Evolutionary conservation across 1,140 invertebrate genomes (phyloP), one percentile per base, ranked within the genome.

Genomic region (Sesamia nonagrioides): DNA sequence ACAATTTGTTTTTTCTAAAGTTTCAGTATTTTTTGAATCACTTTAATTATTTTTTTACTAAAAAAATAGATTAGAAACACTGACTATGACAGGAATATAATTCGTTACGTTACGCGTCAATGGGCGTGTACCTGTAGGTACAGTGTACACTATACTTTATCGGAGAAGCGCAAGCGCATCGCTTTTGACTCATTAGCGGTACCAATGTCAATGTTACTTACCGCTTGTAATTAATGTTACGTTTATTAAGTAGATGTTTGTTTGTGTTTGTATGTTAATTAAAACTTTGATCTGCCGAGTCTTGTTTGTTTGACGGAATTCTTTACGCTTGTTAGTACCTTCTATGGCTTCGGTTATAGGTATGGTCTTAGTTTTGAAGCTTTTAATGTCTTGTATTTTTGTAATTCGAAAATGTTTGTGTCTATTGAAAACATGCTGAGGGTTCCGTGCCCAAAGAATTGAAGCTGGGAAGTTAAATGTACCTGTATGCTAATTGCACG

Each of bases 121-220:
- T 54, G 50, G 21, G 5, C 50, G 68, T 54, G 35, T n/a, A n/a
- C n/a, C n/a, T n/a, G n/a, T n/a, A n/a, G n/a, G n/a, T n/a, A n/a
- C n/a, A n/a, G n/a, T n/a, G n/a, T 58, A 45, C 21, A 15, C 66
- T 69, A 33, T n/a, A 69, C 35, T 35, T 50, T 35, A 73, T 73
- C 71, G 6, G 18, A 60, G 54, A 13, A 18, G 13, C 33, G 27
- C 21, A 71, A 33, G 11, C 50, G 50, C 54, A 58, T 27, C 66
- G 66, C 40, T 48, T 48, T 69, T 69, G 84, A 86, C 61, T 84
- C 83, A 84, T 83, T 83, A 82, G 78, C 69, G 61, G 52, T 48
- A 18, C 72, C 78, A 78, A 84, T 86, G 84, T 86, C 84, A 86
- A 84, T 83, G 83, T 82, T 81, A 78, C 17, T 54, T 54, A 60